A percentile compares a stretch with the other conserved stretches of the same genome.
These are phyloP conservation scores for Bergia sp. DNA, from an alignment of 92 coral and sea anemone species.

Conservation along the genomic window DNA sequence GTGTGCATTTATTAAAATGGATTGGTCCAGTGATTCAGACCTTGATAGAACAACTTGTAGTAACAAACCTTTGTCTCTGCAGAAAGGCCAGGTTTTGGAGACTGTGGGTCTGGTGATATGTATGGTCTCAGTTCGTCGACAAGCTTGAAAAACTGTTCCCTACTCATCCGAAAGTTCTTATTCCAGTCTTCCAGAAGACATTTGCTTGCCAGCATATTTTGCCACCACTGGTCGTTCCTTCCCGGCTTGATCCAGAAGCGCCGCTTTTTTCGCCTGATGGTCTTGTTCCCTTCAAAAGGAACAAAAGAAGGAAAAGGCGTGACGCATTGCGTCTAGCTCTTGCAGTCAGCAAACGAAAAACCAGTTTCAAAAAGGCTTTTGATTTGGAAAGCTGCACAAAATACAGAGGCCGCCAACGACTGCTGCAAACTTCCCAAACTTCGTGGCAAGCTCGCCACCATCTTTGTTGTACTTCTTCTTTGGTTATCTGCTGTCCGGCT, in stretches of 20 bases:
- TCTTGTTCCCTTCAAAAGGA: neutral
- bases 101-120: too few relatives aligned
- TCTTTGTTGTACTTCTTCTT: neutral
- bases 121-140: neutral
- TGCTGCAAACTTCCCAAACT: too few relatives aligned
- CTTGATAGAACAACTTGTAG: too few relatives aligned
- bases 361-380: conserved; percentile 5
- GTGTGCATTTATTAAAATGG: too few relatives aligned
- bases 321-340: neutral
- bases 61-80: too few relatives aligned
- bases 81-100: too few relatives aligned
- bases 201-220: neutral
- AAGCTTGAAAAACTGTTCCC: neutral
- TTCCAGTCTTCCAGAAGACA: conserved; percentile 6
- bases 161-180: conserved; percentile 2
- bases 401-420: neutral
- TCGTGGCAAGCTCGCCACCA: neutral
- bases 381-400: neutral
- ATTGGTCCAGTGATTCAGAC: too few relatives aligned
- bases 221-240: neutral
- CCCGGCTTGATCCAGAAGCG: neutral
- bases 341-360: neutral
- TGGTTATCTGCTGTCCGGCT: too few relatives aligned
- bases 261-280: conserved; percentile 4
- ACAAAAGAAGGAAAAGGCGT: neutral